phyloP scores from a whole-genome alignment of 2,797 vertebrate species.

The Erpetoichthys calabaricus region DNA sequence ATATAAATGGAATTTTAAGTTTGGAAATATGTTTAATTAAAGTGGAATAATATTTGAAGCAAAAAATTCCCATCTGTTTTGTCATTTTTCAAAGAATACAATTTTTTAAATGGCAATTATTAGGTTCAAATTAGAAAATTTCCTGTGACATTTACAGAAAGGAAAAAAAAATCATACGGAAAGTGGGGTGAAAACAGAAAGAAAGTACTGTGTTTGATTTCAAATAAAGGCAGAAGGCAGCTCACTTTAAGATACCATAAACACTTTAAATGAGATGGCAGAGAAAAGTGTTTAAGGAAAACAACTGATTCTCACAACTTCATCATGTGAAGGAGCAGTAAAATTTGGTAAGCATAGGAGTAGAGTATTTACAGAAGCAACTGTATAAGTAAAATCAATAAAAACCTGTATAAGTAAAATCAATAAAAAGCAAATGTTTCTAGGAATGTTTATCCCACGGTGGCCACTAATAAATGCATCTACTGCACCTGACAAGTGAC shows the following conservation, averaged over 20 bases:
- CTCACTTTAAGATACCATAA: neutral
- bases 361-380: too few relatives aligned
- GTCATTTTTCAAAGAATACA: slow-evolving; percentile 47
- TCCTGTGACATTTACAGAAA: slow-evolving; percentile 27
- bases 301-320: too few relatives aligned
- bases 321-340: too few relatives aligned
- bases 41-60: slow-evolving; percentile 19
- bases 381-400: too few relatives aligned
- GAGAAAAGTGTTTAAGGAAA: too few relatives aligned
- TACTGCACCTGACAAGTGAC: too few relatives aligned
- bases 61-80: slow-evolving; percentile 79
- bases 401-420: too few relatives aligned
- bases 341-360: too few relatives aligned
- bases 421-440: too few relatives aligned
- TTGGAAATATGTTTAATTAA: neutral
- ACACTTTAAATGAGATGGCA: too few relatives aligned
- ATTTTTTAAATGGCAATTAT: slow-evolving; percentile 4
- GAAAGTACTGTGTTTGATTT: slow-evolving; percentile 8
- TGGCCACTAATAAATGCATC: too few relatives aligned
- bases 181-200: slow-evolving; percentile 20
- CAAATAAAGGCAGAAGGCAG: slow-evolving; percentile 2
- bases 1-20: slow-evolving; percentile 9
- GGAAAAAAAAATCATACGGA: slow-evolving; percentile 14
- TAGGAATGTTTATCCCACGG: too few relatives aligned
- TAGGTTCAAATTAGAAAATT: neutral